Evolutionary conservation across 2,113 vertebrate genomes (phyloP), one percentile per base, ranked within the genome.

Genomic region (Leptosomus discolor): DNA sequence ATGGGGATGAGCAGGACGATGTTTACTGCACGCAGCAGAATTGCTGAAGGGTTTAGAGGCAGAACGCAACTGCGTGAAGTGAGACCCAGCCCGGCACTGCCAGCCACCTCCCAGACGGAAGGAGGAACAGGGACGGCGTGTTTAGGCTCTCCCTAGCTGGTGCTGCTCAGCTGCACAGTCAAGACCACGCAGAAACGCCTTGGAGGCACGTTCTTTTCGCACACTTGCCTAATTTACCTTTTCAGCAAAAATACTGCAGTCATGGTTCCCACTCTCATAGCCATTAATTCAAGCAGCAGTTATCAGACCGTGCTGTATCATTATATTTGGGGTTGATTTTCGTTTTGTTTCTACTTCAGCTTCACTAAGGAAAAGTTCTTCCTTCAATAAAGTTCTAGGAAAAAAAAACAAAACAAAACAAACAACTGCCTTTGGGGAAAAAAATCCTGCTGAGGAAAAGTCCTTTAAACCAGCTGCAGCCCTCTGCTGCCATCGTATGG

Each of bases 401-500:
- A 16, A 32, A 11, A 15, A 12, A 13, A 34, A 14, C 22, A 5
- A 75, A 7, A 11, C 7, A 32, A 54, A 8, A 7, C 6, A 8
- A 17, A 8, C 8, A 64, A 26, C 34, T 15, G 14, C 3, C 9
- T 71, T 48, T 4, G 19, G 26, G 36, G 8, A 4, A 4, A 9
- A 65, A 21, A 27, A 63, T 32, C 3, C 24, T 12, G 8, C 3
- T 29, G 22, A 13, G 56, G 45, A 91, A 36, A 36, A 22, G 7
- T 13, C 8, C 11, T 37, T n/a, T 12, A 4, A 30, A 54, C 63
- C 83, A 94, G 95, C 68, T 29, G 63, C 74, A 87, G 97, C 92
- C 14, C 91, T 98, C 92, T 98, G 88, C 96, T 97, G 95, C 97
- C 98, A 98, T 83, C 98, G 93, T 63, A 96, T 97, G 98, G 97